phyloP scores from a whole-genome alignment of 2,888 invertebrate species.

The Polyommatus icarus region DNA sequence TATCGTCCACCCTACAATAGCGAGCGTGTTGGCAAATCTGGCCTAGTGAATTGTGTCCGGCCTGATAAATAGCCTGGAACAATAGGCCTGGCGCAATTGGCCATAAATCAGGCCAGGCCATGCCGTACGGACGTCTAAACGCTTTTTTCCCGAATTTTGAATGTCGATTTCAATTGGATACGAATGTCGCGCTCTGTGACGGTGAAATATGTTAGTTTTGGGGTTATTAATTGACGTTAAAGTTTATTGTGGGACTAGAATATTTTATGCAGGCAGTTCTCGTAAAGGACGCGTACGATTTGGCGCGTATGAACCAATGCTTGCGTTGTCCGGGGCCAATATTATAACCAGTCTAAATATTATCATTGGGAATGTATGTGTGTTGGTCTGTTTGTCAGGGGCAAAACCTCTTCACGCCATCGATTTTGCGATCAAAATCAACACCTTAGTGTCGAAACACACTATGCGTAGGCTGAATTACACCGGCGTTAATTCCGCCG shows the following conservation, averaged over 20 bases:
- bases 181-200: constrained; percentile 27
- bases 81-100: constrained; percentile 64
- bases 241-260: not conserved
- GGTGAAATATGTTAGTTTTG: constrained; percentile 38
- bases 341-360: no score
- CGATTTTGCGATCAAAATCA: no score
- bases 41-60: constrained; percentile 61
- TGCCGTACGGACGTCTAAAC: constrained; percentile 54
- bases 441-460: no score
- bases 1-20: constrained; percentile 3
- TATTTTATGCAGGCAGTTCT: not conserved
- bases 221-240: constrained; percentile 1
- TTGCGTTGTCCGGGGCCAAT: no score
- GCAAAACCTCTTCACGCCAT: no score
- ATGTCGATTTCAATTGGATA: constrained; percentile 32
- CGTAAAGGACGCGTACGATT: no score
- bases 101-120: constrained; percentile 61
- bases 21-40: constrained; percentile 18
- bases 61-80: constrained; percentile 73
- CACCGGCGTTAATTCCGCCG: no score
- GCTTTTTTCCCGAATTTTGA: constrained; percentile 33
- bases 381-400: no score
- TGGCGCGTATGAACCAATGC: no score
- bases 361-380: no score
- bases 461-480: no score